phyloP scores from a whole-genome alignment of 2,888 invertebrate species.

The Polyommatus icarus region DNA sequence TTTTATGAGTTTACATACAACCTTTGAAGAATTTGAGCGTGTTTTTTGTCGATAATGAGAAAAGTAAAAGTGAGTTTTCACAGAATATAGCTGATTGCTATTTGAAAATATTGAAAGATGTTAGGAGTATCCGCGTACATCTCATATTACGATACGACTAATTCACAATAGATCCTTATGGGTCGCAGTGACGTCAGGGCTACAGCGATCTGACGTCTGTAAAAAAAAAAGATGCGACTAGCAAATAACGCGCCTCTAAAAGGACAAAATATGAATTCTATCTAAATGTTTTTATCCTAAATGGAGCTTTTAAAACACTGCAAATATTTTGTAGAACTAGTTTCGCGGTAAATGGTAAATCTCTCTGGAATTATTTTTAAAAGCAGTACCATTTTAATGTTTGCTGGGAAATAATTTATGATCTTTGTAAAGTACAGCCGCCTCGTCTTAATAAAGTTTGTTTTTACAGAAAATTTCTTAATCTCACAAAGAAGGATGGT shows the following conservation, averaged over 20 bases:
- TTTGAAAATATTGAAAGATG: too few species aligned
- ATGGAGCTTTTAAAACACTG: neutral
- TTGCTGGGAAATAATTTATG: conserved; percentile 22
- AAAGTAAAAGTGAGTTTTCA: too few species aligned
- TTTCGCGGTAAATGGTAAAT: neutral
- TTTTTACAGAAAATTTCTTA: conserved; percentile 20
- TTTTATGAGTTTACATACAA: conserved; percentile 1
- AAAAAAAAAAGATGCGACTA: too few species aligned
- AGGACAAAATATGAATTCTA: neutral
- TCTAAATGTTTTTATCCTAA: neutral
- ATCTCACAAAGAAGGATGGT: conserved; percentile 26
- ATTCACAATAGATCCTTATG: too few species aligned
- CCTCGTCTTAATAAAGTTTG: conserved; percentile 9
- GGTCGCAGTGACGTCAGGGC: too few species aligned
- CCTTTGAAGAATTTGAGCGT: neutral
- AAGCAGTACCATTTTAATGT: conserved; percentile 11
- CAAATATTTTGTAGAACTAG: neutral
- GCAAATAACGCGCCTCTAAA: neutral
- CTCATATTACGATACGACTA: too few species aligned
- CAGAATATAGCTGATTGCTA: too few species aligned
- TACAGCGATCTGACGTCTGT: too few species aligned
- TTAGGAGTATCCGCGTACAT: too few species aligned
- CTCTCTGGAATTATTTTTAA: neutral
- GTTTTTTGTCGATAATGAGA: too few species aligned
- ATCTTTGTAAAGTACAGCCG: conserved; percentile 12